phyloP scores from a whole-genome alignment of 2,888 invertebrate genomes.

The Poecilobothrus nobilitatus region DNA sequence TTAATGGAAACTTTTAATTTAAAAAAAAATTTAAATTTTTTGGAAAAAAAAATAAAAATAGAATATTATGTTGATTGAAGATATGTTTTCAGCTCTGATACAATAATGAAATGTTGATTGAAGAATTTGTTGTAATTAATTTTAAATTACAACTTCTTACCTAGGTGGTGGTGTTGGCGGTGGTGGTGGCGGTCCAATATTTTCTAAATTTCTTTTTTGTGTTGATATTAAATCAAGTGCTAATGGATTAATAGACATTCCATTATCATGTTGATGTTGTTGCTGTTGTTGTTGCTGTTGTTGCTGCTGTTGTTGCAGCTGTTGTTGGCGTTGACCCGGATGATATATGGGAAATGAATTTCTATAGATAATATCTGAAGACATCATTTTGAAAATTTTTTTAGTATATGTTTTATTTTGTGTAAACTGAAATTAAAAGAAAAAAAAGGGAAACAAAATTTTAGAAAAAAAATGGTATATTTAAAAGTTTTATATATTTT shows the following conservation, averaged over 20 bases:
- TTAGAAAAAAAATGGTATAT: too few relatives aligned
- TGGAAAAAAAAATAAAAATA: not conserved
- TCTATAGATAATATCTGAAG: not conserved
- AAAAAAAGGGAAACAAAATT: too few relatives aligned
- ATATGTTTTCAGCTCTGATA: not conserved
- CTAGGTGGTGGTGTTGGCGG: constrained; percentile 37
- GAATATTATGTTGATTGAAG: not conserved
- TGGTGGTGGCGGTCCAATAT: constrained; percentile 34
- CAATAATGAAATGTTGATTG: not conserved
- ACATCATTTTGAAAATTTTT: not conserved
- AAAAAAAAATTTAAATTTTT: too few relatives aligned
- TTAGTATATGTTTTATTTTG: not conserved
- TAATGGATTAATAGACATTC: constrained; percentile 35
- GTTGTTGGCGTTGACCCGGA: constrained; percentile 14
- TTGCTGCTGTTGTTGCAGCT: constrained; percentile 14
- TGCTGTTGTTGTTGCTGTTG: constrained; percentile 16
- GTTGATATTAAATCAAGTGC: constrained; percentile 41
- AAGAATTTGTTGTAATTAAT: constrained; percentile 2
- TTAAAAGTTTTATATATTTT: too few relatives aligned
- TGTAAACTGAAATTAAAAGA: not conserved
- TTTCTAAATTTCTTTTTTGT: constrained; percentile 37
- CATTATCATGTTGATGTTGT: constrained; percentile 35
- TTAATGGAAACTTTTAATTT: too few relatives aligned
- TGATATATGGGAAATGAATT: constrained; percentile 18
- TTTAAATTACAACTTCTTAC: constrained; percentile 30